Percentiles rank a stretch among this genome's conserved stretches.
Conservation (phyloP, 2,888 invertebrate species). For the Thalpophila matura region DNA sequence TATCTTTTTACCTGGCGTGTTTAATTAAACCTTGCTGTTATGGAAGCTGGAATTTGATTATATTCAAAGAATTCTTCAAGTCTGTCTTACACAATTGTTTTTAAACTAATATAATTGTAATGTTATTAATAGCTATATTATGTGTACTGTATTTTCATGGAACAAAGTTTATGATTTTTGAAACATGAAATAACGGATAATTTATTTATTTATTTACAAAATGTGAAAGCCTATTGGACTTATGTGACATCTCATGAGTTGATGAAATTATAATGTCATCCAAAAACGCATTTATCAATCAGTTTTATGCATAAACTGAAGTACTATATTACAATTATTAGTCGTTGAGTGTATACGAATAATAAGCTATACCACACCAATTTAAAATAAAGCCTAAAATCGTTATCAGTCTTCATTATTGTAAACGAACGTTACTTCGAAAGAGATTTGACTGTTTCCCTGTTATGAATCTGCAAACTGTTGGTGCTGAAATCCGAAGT, state of each 20-base stretch:
- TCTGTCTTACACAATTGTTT: not conserved
- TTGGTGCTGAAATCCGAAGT: constrained; percentile 29
- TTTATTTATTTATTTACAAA: not conserved
- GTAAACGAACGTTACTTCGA: not conserved
- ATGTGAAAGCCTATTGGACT: not conserved
- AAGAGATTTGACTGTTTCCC: constrained; percentile 2
- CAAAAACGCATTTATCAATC: constrained; percentile 34
- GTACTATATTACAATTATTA: constrained; percentile 35
- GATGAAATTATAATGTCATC: constrained; percentile 39
- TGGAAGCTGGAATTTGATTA: not conserved
- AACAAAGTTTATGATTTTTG: too few relatives aligned
- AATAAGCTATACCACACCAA: constrained; percentile 11
- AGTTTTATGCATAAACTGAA: constrained; percentile 19
- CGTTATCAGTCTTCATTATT: not conserved
- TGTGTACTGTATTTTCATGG: too few relatives aligned
- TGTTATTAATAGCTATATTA: too few relatives aligned
- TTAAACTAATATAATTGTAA: not conserved
- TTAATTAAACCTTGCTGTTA: constrained; percentile 23
- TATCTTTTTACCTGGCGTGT: not conserved
- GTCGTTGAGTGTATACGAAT: constrained; percentile 18
- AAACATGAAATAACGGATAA: accelerated
- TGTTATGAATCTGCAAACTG: constrained; percentile 16
- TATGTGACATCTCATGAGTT: constrained; percentile 9
- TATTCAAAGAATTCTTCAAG: not conserved
- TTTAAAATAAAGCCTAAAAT: not conserved